phyloP scores from a whole-genome alignment of 2,113 vertebrate genomes.

The Agapornis roseicollis region DNA sequence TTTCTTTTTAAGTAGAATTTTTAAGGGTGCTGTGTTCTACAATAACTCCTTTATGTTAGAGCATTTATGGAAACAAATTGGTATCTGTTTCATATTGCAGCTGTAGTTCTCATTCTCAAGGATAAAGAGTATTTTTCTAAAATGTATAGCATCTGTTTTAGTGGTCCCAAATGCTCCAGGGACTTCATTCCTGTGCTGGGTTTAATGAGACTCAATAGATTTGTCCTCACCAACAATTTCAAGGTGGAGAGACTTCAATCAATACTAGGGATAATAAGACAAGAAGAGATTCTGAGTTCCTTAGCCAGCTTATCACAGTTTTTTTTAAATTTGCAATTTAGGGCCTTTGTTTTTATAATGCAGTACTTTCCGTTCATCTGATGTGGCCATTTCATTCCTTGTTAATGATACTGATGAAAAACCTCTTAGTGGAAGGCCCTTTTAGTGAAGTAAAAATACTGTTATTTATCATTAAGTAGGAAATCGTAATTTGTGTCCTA shows the following conservation, averaged over 20 bases:
- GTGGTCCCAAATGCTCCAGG: slow-evolving; percentile 32
- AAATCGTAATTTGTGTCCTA: background rate
- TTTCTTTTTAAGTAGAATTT: background rate
- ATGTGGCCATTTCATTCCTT: background rate
- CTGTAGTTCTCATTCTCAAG: slow-evolving; percentile 41
- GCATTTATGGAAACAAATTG: slow-evolving; percentile 13
- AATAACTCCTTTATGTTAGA: background rate
- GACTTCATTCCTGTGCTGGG: slow-evolving; percentile 45
- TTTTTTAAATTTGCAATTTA: slow-evolving; percentile 58
- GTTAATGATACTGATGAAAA: slow-evolving; percentile 25
- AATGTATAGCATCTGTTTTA: slow-evolving; percentile 56
- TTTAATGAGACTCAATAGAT: slow-evolving; percentile 69
- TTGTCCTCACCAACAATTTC: slow-evolving; percentile 64
- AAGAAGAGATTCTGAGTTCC: slow-evolving; percentile 44
- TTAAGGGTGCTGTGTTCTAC: background rate
- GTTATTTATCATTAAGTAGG: background rate
- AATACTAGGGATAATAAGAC: slow-evolving; percentile 66
- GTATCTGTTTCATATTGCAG: slow-evolving; percentile 19
- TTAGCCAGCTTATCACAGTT: slow-evolving; percentile 5
- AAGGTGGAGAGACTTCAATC: slow-evolving; percentile 66
- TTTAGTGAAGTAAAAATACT: background rate
- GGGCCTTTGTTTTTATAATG: slow-evolving; percentile 47
- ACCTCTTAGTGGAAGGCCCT: background rate
- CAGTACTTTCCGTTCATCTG: background rate
- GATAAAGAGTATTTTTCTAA: slow-evolving; percentile 40